Conservation (phyloP, 1,140 invertebrate genomes). For the Agrypnia vestita region DNA sequence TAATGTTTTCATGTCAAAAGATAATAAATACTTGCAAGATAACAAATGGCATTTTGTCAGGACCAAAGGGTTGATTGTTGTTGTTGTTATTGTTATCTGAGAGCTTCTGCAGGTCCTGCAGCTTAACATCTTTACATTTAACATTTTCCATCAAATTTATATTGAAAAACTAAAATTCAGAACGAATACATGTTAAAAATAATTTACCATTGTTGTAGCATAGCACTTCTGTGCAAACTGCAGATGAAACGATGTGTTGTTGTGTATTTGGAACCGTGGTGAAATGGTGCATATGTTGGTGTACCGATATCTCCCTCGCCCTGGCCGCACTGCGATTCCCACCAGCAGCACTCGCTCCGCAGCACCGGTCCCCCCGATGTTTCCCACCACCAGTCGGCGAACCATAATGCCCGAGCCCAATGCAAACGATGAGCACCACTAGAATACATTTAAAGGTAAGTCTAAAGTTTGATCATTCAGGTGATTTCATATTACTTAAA, state of each 20-base stretch:
- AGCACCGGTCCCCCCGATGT: conserved; percentile 72
- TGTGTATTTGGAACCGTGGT: conserved; percentile 94
- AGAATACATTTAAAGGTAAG: conserved; percentile 52
- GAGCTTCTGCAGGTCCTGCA: too few relatives aligned
- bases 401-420: conserved; percentile 85
- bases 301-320: conserved; percentile 89
- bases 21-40: too few relatives aligned
- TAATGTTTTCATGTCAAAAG: too few relatives aligned
- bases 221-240: conserved; percentile 91
- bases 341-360: conserved; percentile 83
- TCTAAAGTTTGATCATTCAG: too few relatives aligned
- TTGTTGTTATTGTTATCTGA: too few relatives aligned
- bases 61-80: too few relatives aligned
- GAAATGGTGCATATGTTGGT: conserved; percentile 95
- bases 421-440: conserved; percentile 90
- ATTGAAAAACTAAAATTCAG: background rate
- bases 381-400: conserved; percentile 65
- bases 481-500: too few relatives aligned
- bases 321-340: conserved; percentile 91
- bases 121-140: too few relatives aligned
- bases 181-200: too few relatives aligned
- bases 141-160: too few relatives aligned
- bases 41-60: too few relatives aligned
- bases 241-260: conserved; percentile 87
- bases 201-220: conserved; percentile 74